Percentiles rank a stretch among this genome's conserved stretches.
Evolutionary conservation across 2,113 vertebrate genomes (phyloP).

Genomic region (Montifringilla adamsi): DNA sequence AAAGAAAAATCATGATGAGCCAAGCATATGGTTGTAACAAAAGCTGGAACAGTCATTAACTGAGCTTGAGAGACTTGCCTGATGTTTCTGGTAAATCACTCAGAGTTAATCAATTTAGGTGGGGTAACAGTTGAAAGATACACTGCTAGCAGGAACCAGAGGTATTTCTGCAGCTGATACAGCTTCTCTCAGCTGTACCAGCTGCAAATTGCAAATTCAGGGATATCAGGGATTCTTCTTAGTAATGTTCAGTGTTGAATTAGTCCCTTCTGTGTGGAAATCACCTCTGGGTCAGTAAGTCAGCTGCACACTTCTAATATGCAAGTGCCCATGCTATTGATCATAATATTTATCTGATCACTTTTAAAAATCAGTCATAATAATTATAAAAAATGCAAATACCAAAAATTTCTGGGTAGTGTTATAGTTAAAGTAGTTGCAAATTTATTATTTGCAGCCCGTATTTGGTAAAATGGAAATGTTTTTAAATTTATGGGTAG

Average conservation of each 20-base stretch:
- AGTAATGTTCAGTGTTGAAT: neutral
- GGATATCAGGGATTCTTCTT: neutral
- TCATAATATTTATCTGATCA: neutral
- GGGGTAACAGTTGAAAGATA: neutral
- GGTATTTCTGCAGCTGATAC: neutral
- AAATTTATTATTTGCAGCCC: neutral
- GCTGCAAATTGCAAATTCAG: neutral
- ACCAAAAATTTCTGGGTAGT: neutral
- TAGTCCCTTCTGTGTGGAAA: neutral
- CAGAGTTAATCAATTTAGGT: neutral
- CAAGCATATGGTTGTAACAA: neutral
- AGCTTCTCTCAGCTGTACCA: neutral
- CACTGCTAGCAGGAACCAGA: neutral
- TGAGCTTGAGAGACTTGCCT: neutral
- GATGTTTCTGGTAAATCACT: neutral
- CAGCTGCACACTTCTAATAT: neutral
- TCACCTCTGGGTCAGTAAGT: neutral
- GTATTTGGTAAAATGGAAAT: neutral
- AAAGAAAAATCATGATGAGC: accelerated
- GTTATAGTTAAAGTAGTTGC: neutral
- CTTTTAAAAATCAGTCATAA: neutral
- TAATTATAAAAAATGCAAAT: neutral
- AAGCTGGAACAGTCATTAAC: neutral
- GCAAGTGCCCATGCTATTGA: neutral
- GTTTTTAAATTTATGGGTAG: neutral